Evolutionary conservation across 1,140 invertebrate genomes (phyloP).

Genomic region (Zaprionus gabonicus): DNA sequence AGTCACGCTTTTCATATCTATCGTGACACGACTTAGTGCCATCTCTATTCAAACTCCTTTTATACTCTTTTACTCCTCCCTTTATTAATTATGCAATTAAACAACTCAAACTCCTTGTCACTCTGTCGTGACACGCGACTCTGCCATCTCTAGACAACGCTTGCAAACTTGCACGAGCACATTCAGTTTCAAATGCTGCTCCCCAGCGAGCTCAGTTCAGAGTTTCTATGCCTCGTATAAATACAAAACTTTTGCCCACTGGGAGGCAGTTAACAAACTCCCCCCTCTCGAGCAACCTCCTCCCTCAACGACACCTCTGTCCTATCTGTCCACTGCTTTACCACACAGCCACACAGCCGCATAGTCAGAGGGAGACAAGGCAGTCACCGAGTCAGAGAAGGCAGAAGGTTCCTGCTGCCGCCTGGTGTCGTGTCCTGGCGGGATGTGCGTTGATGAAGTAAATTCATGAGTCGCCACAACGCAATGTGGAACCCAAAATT

Average conservation of each 20-base stretch:
- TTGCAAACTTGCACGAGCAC: background rate
- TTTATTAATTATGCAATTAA: no score
- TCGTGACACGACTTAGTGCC: background rate
- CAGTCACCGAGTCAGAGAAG: background rate
- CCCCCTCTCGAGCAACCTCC: no score
- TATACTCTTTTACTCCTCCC: no score
- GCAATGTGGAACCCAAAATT: slow-evolving; percentile 48
- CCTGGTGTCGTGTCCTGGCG: slow-evolving; percentile 8
- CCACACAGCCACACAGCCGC: slow-evolving; percentile 6
- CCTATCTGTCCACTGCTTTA: slow-evolving; percentile 1
- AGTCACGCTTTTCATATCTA: background rate
- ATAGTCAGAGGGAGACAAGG: background rate
- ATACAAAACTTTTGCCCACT: slow-evolving; percentile 5
- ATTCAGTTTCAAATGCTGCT: slow-evolving; percentile 2
- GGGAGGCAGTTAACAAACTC: background rate
- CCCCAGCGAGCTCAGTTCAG: background rate
- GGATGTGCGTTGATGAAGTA: slow-evolving; percentile 47
- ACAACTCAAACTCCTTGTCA: background rate
- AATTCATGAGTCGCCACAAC: slow-evolving; percentile 50
- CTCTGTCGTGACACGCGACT: background rate
- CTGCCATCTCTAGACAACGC: background rate
- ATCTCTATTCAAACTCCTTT: background rate
- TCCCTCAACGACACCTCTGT: background rate
- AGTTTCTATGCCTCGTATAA: background rate
- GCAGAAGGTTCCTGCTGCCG: background rate